Conservation (phyloP, 2,113 vertebrate species). For the Eupsittula cactorum region DNA sequence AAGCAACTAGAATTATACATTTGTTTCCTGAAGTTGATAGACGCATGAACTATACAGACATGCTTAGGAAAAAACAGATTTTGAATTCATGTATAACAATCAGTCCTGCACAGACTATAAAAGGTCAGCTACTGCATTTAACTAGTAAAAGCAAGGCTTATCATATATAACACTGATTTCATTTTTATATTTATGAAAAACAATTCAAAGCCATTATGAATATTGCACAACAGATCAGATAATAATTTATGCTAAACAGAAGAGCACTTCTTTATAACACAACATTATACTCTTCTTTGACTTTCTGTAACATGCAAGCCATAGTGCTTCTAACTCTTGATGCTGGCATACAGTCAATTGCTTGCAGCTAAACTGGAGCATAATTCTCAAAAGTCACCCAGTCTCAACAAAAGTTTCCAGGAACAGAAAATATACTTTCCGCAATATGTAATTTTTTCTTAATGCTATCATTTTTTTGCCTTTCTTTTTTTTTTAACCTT, state of each 20-base stretch:
- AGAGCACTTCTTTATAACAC: not conserved
- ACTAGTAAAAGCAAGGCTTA: not conserved
- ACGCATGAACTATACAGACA: not conserved
- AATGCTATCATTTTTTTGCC: rapidly evolving
- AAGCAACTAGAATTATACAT: not conserved
- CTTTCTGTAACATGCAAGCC: not conserved
- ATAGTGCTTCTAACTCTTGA: not conserved
- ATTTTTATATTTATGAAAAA: slow-evolving; percentile 37
- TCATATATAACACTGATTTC: not conserved
- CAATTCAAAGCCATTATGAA: not conserved
- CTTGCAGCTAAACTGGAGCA: not conserved
- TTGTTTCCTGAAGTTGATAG: not conserved
- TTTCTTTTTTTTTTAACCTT: not conserved
- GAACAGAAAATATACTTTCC: not conserved
- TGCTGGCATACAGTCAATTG: not conserved
- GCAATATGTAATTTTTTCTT: not conserved
- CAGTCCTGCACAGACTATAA: not conserved
- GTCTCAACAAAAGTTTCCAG: not conserved
- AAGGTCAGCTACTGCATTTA: not conserved
- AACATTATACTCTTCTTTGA: not conserved
- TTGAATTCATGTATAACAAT: not conserved
- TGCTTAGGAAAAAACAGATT: not conserved
- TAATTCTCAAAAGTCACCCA: not conserved
- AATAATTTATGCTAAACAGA: not conserved
- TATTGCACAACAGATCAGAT: not conserved